Conservation (phyloP, 1,140 invertebrate genomes). For the Rhopalosiphum padi region DNA sequence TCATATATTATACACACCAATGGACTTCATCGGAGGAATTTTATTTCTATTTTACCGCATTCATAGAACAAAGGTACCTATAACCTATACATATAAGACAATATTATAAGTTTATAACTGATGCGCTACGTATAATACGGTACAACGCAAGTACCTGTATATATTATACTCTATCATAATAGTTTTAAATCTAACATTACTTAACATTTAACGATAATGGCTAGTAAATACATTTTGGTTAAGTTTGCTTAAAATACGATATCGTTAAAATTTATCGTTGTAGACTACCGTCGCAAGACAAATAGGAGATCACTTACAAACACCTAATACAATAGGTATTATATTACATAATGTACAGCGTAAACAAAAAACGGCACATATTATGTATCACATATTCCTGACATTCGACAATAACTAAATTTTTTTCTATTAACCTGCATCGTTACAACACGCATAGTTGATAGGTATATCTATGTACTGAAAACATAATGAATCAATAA, state of each 20-base stretch:
- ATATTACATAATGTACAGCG: background rate
- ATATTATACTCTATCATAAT: background rate
- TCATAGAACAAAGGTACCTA: background rate
- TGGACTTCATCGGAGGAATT: background rate
- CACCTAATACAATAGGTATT: background rate
- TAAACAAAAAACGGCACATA: background rate
- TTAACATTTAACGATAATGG: background rate
- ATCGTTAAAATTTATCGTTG: conserved; percentile 21
- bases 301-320: background rate
- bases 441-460: background rate
- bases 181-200: background rate
- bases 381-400: background rate
- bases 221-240: too few species aligned
- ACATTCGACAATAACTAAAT: background rate
- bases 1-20: background rate
- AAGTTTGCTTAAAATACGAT: background rate
- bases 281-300: background rate
- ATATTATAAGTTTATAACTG: too few species aligned
- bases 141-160: too few species aligned
- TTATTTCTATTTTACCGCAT: background rate
- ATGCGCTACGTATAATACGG: too few species aligned
- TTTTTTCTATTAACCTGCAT: background rate
- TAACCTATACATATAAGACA: background rate
- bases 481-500: background rate
- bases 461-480: background rate